Evolutionary conservation across 2,888 invertebrate genomes (phyloP), one percentile per base, ranked within the genome.

Genomic region (Drosophila borborema): DNA sequence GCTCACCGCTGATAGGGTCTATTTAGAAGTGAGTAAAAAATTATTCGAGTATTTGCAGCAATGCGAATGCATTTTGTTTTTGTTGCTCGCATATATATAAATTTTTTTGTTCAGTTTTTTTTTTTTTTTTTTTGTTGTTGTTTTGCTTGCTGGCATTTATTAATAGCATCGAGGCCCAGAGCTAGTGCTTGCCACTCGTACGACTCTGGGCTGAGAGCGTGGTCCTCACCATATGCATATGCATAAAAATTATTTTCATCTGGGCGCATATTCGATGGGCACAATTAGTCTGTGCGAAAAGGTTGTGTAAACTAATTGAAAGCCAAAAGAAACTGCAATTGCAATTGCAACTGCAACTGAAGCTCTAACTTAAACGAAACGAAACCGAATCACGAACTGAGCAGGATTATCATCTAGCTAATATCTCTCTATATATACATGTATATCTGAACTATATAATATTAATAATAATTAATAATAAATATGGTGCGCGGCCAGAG

Each of bases 121-220:
- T 5, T 20, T 46, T 0, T n/a, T 28, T 64, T 14, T 51, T 48
- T 5, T 20, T 46, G 14, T 20, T 20, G 20, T 20, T 61, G 48
- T 49, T 16, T 48, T 12, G 49, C 49, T 43, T 53, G 48, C 38
- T 23, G 62, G 51, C 36, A 40, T 31, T 76, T 78, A 80, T 79
- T 73, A 81, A 80, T 80, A 80, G 80, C 55, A 60, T 73, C 64
- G 81, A 80, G 80, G 73, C 80, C 80, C 80, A 74, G 81, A 60
- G 69, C 72, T 69, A 58, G 59, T 64, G 70, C 65, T 54, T 54
- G 58, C 54, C 58, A 46, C 45, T 40, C 51, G 59, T 34, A 31
- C 23, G 41, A 34, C 28, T 60, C 64, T 20, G 66, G 20, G 53
- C 54, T 36, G 64, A 55, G 66, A 74, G 71, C 38, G 18, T 14